A percentile compares a stretch with the other conserved stretches of the same genome.
Conservation (phyloP, 2,113 vertebrate species). For the Bettongia penicillata region DNA sequence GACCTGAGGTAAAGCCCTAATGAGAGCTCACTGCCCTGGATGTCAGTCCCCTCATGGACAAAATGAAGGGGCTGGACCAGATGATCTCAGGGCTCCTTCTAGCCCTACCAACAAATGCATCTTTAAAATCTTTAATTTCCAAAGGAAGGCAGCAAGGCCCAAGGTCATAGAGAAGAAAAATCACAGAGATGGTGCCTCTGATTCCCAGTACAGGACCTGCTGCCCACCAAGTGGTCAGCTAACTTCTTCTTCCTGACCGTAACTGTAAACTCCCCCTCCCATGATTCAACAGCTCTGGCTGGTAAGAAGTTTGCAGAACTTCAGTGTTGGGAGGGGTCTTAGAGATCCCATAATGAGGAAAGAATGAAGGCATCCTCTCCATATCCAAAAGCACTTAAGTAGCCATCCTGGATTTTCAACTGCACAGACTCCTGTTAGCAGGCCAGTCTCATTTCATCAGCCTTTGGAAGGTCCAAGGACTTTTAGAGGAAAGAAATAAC, state of each 20-base stretch:
- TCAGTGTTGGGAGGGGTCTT: neutral
- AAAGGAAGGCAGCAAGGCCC: too few relatives aligned
- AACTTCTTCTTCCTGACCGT: neutral
- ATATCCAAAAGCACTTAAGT: neutral
- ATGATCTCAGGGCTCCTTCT: too few relatives aligned
- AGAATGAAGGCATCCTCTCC: neutral
- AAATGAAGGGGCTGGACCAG: too few relatives aligned
- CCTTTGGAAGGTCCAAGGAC: neutral
- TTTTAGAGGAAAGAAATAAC: neutral
- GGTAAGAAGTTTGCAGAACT: neutral
- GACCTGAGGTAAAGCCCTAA: too few relatives aligned
- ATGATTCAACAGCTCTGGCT: neutral
- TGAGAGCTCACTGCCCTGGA: too few relatives aligned
- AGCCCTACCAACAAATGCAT: too few relatives aligned
- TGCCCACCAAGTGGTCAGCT: neutral
- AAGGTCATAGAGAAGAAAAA: neutral
- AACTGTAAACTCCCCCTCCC: neutral
- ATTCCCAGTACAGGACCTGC: neutral
- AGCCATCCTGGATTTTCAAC: neutral
- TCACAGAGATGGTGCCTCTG: neutral
- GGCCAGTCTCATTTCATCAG: neutral
- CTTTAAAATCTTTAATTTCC: too few relatives aligned
- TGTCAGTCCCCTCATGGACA: too few relatives aligned
- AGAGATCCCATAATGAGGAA: neutral
- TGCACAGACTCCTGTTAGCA: neutral